Evolutionary conservation across 2,113 vertebrate genomes (phyloP).

Genomic region (Proteles cristata): DNA sequence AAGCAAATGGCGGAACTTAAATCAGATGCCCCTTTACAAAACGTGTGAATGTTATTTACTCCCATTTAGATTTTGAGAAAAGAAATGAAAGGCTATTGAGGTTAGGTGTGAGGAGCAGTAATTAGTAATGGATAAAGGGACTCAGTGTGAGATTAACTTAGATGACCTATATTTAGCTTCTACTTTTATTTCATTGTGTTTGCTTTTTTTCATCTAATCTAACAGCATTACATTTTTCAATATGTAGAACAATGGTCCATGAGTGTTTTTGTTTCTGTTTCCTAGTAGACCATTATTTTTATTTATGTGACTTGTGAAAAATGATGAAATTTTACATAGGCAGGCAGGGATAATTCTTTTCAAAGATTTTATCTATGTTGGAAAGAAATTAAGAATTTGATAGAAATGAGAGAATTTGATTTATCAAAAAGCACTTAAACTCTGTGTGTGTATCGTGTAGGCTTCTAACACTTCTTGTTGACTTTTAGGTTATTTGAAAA

Average conservation of each 20-base stretch:
- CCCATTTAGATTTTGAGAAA: conserved; percentile 15
- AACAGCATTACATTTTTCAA: conserved; percentile 12
- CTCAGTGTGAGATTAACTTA: not conserved
- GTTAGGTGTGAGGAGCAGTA: not conserved
- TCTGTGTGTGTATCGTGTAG: not conserved
- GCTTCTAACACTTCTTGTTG: not conserved
- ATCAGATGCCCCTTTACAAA: conserved; percentile 25
- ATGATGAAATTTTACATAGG: conserved; percentile 6
- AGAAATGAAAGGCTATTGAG: conserved; percentile 21
- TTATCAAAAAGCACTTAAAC: not conserved
- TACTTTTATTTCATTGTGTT: conserved; percentile 7
- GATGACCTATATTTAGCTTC: not conserved
- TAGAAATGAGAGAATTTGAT: not conserved
- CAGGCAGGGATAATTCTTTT: not conserved
- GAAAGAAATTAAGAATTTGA: not conserved
- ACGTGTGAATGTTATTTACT: conserved; percentile 4
- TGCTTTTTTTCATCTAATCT: not conserved
- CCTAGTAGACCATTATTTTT: not conserved
- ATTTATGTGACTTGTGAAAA: conserved; percentile 14
- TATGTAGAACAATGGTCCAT: not conserved
- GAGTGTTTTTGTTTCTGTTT: conserved; percentile 2
- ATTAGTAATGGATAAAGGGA: not conserved
- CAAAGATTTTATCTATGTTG: not conserved
- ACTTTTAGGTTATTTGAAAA: not conserved
- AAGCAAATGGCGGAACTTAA: not conserved